Evolutionary conservation across 2,113 vertebrate species (phyloP).

Genomic region (Vulpes lagopus): DNA sequence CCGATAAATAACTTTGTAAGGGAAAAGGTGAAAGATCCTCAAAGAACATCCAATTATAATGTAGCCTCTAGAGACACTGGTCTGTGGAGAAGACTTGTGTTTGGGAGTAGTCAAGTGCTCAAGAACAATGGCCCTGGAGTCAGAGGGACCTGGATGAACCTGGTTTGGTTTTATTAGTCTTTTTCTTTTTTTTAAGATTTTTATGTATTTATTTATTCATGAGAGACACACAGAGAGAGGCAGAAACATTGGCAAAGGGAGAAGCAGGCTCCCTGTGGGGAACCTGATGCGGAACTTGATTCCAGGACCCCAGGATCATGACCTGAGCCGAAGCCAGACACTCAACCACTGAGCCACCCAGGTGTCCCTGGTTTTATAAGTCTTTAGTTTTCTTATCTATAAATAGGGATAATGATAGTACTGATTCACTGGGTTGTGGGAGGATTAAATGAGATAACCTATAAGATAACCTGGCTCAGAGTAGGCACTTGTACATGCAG

Average conservation of each 20-base stretch:
- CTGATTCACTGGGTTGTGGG: not conserved
- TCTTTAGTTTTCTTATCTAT: slow-evolving; percentile 45
- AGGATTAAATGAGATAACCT: not conserved
- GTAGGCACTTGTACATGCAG: not conserved
- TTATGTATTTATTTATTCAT: too few species aligned
- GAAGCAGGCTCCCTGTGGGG: too few species aligned
- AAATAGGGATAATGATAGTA: not conserved
- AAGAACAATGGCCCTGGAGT: not conserved
- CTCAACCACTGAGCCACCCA: too few species aligned
- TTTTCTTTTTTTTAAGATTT: slow-evolving; percentile 16
- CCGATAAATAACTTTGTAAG: slow-evolving; percentile 17
- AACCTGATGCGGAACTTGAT: too few species aligned
- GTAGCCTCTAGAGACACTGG: not conserved
- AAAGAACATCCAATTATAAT: not conserved
- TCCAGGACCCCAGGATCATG: too few species aligned
- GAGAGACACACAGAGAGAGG: too few species aligned
- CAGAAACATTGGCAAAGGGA: too few species aligned
- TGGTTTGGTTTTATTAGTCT: slow-evolving; percentile 31
- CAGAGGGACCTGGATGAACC: not conserved
- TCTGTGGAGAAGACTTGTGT: not conserved
- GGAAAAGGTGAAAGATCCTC: slow-evolving; percentile 5
- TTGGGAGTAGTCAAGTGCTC: not conserved
- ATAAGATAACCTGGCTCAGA: not conserved
- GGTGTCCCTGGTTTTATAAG: not conserved
- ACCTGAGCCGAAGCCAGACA: too few species aligned